A percentile compares a stretch with the other conserved stretches of the same genome.
Conservation (phyloP, 2,888 invertebrate species). For the Syritta pipiens region DNA sequence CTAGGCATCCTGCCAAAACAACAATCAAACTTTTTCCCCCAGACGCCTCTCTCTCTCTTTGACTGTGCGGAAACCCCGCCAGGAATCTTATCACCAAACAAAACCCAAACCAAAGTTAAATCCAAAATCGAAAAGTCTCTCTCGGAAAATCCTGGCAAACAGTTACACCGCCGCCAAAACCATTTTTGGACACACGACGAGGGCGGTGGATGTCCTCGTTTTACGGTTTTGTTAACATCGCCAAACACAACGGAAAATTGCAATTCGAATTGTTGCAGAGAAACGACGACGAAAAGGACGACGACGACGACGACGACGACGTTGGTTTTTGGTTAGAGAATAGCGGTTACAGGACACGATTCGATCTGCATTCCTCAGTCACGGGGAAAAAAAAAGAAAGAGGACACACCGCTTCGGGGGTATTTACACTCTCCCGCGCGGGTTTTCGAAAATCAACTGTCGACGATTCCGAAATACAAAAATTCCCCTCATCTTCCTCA, state of each 20-base stretch:
- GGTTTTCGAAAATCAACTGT: slow-evolving; percentile 32
- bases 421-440: slow-evolving; percentile 23
- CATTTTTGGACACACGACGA: slow-evolving; percentile 3
- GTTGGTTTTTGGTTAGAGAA: slow-evolving; percentile 34
- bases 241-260: slow-evolving; percentile 63
- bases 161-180: slow-evolving; percentile 24
- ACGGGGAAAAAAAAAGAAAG: slow-evolving; percentile 25
- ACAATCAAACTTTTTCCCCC: slow-evolving; percentile 47
- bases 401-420: not conserved
- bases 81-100: slow-evolving; percentile 61
- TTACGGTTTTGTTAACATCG: slow-evolving; percentile 62
- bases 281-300: no score
- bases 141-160: slow-evolving; percentile 42
- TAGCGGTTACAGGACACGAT: slow-evolving; percentile 55
- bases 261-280: slow-evolving; percentile 56
- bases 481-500: slow-evolving; percentile 1
- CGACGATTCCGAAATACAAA: slow-evolving; percentile 17
- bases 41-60: not conserved
- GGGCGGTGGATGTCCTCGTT: slow-evolving; percentile 35
- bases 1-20: slow-evolving; percentile 63
- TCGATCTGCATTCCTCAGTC: slow-evolving; percentile 51
- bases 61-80: slow-evolving; percentile 39
- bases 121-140: slow-evolving; percentile 58
- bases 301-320: slow-evolving; percentile 32
- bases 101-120: slow-evolving; percentile 49